These are phyloP conservation scores for Lethenteron camtschaticum DNA, from an alignment of 2,113 vertebrate species.

Conservation along the genomic window DNA sequence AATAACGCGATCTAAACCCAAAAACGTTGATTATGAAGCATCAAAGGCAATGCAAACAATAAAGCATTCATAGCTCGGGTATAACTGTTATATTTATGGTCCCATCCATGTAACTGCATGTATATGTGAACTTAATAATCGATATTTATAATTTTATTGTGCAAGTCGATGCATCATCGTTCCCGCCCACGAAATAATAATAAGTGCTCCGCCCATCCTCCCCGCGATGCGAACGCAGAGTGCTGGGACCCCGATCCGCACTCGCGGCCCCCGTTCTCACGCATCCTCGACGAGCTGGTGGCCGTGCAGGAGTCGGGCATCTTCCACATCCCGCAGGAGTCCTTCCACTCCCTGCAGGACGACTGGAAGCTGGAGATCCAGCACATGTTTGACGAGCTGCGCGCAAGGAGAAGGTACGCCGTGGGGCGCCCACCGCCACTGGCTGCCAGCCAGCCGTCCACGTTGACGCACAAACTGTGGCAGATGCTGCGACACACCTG, in stretches of 20 bases:
- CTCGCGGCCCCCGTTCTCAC: constrained; percentile 62
- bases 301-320: constrained; percentile 64
- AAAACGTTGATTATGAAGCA: no score
- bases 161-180: neutral
- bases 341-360: constrained; percentile 93
- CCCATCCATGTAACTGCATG: no score
- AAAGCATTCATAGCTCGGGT: no score
- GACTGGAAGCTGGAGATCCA: constrained; percentile 96
- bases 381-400: constrained; percentile 80
- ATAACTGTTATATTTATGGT: no score
- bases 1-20: no score
- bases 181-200: constrained; percentile 1
- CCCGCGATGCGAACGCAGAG: constrained; percentile 23
- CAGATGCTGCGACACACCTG: no score
- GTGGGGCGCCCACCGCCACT: no score
- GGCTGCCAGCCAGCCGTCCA: no score
- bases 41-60: no score
- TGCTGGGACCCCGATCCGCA: constrained; percentile 95
- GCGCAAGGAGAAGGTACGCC: constrained; percentile 79
- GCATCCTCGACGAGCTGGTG: constrained; percentile 72
- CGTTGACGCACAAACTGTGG: no score
- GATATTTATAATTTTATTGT: no score
- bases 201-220: neutral
- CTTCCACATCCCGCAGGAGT: constrained; percentile 84
- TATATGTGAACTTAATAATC: no score